Evolutionary conservation across 2,888 invertebrate species (phyloP), one percentile per base, ranked within the genome.

Genomic region (Drosophila anomelani): DNA sequence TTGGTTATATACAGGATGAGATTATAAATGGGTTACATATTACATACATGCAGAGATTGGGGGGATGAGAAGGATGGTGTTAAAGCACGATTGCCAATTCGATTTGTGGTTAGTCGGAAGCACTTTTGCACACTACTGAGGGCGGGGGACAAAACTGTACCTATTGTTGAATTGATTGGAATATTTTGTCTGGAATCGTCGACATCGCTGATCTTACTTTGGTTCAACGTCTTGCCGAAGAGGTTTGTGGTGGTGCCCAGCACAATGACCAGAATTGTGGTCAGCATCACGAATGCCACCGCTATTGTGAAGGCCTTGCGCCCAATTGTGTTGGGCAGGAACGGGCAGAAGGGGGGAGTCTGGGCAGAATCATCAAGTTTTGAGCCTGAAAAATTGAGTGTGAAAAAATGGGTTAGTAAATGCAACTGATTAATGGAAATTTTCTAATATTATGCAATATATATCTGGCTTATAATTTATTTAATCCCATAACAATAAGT

Each of bases 151-250:
- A 73, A 72, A 75, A 83, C 77, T 87, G 85, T 92, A 93, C 93
- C 93, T 92, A 93, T 93, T 77, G 91, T 91, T 87, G 93, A 92
- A 88, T 90, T 89, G 81, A 93, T 92, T 89, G 93, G 93, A 85
- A 91, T 91, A 91, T 92, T 92, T 85, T 87, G 90, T 90, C 91
- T 85, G 78, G 90, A 91, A 82, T 92, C 92, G 81, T 93, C 93
- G 80, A 90, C 92, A 86, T 92, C 91, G 85, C 90, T 91, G 81
- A 85, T 75, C 92, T 92, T 92, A 92, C 92, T 92, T 91, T 89
- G 91, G 71, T 73, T 79, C 39, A 77, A 34, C 53, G 80, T 60
- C 64, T 86, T 85, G 55, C 75, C 82, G 72, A 91, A 86, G 17
- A 89, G 46, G 57, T 75, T 78, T 41, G 74, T 87, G n/a, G 85